Conservation (phyloP, 2,113 vertebrate species). For the Rafetus swinhoei region DNA sequence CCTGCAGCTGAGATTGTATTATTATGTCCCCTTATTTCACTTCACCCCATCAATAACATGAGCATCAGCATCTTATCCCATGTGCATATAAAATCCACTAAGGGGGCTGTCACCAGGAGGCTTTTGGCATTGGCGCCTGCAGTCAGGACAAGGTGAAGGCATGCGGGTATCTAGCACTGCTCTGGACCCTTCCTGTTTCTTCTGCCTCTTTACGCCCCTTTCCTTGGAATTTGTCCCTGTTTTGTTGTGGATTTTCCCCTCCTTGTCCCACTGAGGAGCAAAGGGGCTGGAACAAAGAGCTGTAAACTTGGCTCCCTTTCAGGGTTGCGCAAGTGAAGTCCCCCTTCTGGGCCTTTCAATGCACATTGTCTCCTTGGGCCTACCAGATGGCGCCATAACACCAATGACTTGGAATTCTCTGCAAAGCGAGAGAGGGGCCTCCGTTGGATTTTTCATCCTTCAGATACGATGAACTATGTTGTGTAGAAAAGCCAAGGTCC, state of each 20-base stretch:
- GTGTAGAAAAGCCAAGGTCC: neutral
- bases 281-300: neutral
- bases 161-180: neutral
- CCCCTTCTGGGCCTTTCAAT: neutral
- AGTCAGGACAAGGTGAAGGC: neutral
- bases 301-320: accelerated
- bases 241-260: neutral
- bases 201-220: accelerated
- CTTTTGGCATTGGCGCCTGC: neutral
- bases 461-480: neutral
- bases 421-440: neutral
- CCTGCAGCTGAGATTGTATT: neutral
- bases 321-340: neutral
- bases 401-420: neutral
- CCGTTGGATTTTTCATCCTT: neutral
- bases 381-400: neutral
- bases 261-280: neutral
- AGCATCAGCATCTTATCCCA: neutral
- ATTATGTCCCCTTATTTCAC: neutral
- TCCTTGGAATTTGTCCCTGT: neutral
- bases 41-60: neutral
- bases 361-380: neutral
- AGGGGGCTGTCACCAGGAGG: neutral
- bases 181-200: neutral
- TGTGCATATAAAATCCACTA: neutral